A percentile compares a stretch with the other conserved stretches of the same genome.
phyloP scores from a whole-genome alignment of 2,113 vertebrate species.

The Hystrix cristata region DNA sequence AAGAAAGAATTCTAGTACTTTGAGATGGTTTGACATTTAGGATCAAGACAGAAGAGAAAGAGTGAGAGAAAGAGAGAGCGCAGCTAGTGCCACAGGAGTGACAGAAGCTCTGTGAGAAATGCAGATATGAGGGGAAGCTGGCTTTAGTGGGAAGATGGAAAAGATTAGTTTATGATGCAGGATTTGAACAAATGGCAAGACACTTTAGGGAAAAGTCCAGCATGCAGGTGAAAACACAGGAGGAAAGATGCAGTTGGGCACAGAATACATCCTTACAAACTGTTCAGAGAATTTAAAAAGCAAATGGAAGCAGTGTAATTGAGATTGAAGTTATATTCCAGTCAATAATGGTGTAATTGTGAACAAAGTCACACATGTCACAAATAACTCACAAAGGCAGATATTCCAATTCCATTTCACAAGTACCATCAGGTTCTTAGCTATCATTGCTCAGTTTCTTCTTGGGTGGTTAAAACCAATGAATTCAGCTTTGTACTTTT shows the following conservation, averaged over 20 bases:
- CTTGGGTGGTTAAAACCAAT: constrained; percentile 42
- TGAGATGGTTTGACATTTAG: not conserved
- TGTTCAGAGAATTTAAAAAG: not conserved
- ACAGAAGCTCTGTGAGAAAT: not conserved
- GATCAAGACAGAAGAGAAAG: not conserved
- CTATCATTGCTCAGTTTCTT: not conserved
- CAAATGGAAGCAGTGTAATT: not conserved
- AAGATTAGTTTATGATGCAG: not conserved
- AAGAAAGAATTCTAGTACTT: not conserved
- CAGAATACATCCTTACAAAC: not conserved
- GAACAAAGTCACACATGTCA: not conserved
- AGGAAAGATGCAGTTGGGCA: not conserved
- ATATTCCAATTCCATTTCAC: not conserved
- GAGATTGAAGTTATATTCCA: not conserved
- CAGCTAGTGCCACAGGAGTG: not conserved
- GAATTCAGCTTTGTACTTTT: constrained; percentile 26
- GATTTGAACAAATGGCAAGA: not conserved
- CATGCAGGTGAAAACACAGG: not conserved
- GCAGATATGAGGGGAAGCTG: not conserved
- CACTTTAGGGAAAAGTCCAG: not conserved
- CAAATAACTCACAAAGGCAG: not conserved
- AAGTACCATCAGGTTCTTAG: not conserved
- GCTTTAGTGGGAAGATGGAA: not conserved
- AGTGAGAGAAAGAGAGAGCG: not conserved
- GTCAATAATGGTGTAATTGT: not conserved